A percentile compares a stretch with the other conserved stretches of the same genome.
These are phyloP conservation scores for Bellardia pandia DNA, from an alignment of 2,888 invertebrate genomes.

Conservation along the genomic window DNA sequence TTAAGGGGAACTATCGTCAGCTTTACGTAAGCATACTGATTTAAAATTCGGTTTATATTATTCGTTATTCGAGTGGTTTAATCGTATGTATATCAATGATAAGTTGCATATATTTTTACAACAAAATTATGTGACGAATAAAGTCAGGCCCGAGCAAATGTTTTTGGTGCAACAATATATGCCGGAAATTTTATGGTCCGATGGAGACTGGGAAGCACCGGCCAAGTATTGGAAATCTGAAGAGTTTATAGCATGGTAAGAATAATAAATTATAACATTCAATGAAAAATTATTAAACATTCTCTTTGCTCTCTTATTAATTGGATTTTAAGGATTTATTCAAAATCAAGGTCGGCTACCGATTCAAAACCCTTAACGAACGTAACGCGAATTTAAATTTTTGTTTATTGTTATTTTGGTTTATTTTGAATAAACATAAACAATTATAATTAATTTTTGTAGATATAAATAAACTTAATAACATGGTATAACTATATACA, in stretches of 20 bases:
- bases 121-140: conserved; percentile 88
- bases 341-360: no score
- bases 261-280: background rate
- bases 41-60: conserved; percentile 94
- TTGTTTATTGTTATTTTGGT: no score
- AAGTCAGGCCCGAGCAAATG: conserved; percentile 92
- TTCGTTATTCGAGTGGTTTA: conserved; percentile 94
- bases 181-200: conserved; percentile 95
- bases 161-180: conserved; percentile 89
- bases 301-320: no score
- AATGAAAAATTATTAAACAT: no score
- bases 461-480: no score
- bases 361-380: no score
- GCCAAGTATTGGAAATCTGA: conserved; percentile 93
- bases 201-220: conserved; percentile 96
- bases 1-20: conserved; percentile 87
- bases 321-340: no score
- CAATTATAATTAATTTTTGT: no score
- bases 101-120: conserved; percentile 87
- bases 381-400: no score
- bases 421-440: no score
- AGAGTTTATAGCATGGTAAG: conserved; percentile 91
- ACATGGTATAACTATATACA: no score
- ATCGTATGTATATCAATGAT: conserved; percentile 91
- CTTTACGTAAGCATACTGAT: conserved; percentile 86